phyloP scores from a whole-genome alignment of 1,140 invertebrate genomes.

The Caenorhabditis remanei region DNA sequence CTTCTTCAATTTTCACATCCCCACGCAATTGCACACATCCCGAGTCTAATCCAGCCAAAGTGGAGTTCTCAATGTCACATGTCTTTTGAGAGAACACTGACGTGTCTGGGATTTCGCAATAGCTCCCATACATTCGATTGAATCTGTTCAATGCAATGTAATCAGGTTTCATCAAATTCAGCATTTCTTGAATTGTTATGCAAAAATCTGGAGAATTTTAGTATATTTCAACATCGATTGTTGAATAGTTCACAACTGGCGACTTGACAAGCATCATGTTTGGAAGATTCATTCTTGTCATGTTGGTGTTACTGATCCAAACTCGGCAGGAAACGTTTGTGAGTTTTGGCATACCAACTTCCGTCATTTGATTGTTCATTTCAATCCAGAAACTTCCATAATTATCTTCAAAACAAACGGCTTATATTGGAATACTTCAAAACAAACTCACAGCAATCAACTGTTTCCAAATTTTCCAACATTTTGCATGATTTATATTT shows the following conservation, averaged over 20 bases:
- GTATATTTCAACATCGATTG: background rate
- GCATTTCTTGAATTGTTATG: background rate
- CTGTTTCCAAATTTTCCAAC: background rate
- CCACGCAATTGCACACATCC: background rate
- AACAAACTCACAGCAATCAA: background rate
- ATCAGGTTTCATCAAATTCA: background rate
- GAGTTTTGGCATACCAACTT: background rate
- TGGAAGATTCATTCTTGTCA: background rate
- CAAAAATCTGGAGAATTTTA: background rate
- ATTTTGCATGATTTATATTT: background rate
- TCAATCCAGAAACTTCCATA: background rate
- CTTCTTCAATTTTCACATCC: background rate
- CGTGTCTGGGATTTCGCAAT: background rate
- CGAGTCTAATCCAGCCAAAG: background rate
- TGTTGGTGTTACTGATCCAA: background rate
- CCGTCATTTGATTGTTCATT: background rate
- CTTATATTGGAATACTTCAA: no score
- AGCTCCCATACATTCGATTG: background rate
- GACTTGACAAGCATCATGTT: background rate
- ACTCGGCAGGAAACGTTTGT: background rate
- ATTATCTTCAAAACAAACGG: no score
- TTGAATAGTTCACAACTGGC: background rate
- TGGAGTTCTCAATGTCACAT: background rate
- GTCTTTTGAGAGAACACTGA: background rate
- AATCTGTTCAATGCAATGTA: background rate